These are phyloP conservation scores for Diadophis punctatus DNA, from an alignment of 2,113 vertebrate genomes.

Conservation along the genomic window DNA sequence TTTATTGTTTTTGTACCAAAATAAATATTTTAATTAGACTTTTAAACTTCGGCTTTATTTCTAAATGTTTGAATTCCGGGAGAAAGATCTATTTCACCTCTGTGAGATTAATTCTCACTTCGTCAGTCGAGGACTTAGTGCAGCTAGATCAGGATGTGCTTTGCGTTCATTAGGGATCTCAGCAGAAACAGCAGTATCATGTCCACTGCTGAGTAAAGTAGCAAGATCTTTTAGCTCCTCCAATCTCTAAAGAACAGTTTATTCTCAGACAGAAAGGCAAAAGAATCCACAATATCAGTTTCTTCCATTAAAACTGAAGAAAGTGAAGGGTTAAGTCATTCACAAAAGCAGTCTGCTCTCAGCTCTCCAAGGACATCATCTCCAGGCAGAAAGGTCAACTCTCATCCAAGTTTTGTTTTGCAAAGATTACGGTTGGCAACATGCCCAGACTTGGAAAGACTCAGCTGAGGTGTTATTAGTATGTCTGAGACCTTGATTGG, in stretches of 20 bases:
- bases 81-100: too few relatives aligned
- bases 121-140: neutral
- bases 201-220: neutral
- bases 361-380: neutral
- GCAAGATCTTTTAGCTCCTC: neutral
- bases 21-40: too few relatives aligned
- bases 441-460: neutral
- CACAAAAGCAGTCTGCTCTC: neutral
- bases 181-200: neutral
- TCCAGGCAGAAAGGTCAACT: neutral
- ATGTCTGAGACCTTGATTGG: neutral
- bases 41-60: too few relatives aligned
- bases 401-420: neutral
- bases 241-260: neutral
- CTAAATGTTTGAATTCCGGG: too few relatives aligned
- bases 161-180: neutral
- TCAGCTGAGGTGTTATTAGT: neutral
- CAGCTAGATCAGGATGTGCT: neutral
- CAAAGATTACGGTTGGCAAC: neutral
- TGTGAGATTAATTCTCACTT: too few relatives aligned
- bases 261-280: neutral
- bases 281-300: neutral
- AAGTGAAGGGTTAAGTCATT: neutral
- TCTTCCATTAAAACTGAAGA: neutral
- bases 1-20: too few relatives aligned